Evolutionary conservation across 2,113 vertebrate genomes (phyloP).

Genomic region (Barbus barbus): DNA sequence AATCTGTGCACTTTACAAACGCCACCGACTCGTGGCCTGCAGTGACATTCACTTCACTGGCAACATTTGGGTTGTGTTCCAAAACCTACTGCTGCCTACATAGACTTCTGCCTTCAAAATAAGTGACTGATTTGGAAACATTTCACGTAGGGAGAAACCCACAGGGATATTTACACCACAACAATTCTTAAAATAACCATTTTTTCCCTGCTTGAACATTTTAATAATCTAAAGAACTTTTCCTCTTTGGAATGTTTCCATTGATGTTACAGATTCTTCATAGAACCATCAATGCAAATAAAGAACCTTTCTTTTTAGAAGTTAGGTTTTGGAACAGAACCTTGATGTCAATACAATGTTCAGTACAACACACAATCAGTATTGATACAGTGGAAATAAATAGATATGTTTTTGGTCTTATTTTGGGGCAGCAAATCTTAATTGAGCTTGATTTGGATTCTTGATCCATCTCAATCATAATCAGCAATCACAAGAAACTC

Average conservation of each 20-base stretch:
- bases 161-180: background rate
- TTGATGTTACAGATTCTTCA: background rate
- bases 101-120: background rate
- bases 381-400: conserved; percentile 10
- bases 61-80: background rate
- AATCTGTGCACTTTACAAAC: background rate
- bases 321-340: conserved; percentile 2
- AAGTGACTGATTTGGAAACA: background rate
- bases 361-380: background rate
- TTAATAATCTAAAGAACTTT: background rate
- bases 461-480: background rate
- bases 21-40: background rate
- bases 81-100: background rate
- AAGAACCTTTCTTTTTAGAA: background rate
- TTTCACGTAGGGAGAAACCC: background rate
- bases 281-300: background rate
- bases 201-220: too few species aligned
- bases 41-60: too few species aligned
- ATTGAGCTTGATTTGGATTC: background rate
- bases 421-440: conserved; percentile 16
- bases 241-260: background rate
- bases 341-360: background rate
- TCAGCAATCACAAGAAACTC: background rate
- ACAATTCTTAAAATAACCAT: background rate
- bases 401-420: background rate